Evolutionary conservation across 2,888 invertebrate genomes (phyloP).

Genomic region (Xestia rhomboidea): DNA sequence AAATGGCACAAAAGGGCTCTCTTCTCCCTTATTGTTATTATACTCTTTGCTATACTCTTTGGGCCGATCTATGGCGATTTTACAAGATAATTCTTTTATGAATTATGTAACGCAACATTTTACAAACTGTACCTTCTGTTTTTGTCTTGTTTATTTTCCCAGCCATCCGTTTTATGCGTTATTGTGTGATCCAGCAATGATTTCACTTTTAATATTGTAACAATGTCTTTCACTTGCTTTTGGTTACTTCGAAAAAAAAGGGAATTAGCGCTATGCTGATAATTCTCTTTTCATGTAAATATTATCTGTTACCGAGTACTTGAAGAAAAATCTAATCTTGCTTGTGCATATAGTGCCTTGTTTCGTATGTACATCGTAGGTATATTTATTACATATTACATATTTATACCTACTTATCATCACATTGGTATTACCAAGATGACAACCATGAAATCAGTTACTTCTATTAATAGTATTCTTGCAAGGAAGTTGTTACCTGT

Average conservation of each 20-base stretch:
- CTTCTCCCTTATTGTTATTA: too few relatives aligned
- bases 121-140: too few relatives aligned
- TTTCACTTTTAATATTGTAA: background rate
- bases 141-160: too few relatives aligned
- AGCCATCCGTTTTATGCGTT: too few relatives aligned
- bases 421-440: constrained; percentile 30
- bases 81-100: background rate
- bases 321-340: constrained; percentile 16
- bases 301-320: background rate
- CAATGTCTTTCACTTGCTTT: background rate
- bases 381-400: background rate
- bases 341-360: constrained; percentile 2
- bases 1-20: too few relatives aligned
- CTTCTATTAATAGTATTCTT: constrained; percentile 28
- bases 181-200: too few relatives aligned
- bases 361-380: constrained; percentile 2
- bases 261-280: background rate
- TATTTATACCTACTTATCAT: constrained; percentile 13
- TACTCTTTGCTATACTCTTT: too few relatives aligned
- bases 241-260: background rate
- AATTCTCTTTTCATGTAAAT: background rate
- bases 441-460: constrained; percentile 37
- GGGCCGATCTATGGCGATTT: background rate
- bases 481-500: constrained; percentile 34
- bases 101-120: too few relatives aligned